Evolutionary conservation across 2,888 invertebrate species (phyloP).

Genomic region (Erynnis tages): DNA sequence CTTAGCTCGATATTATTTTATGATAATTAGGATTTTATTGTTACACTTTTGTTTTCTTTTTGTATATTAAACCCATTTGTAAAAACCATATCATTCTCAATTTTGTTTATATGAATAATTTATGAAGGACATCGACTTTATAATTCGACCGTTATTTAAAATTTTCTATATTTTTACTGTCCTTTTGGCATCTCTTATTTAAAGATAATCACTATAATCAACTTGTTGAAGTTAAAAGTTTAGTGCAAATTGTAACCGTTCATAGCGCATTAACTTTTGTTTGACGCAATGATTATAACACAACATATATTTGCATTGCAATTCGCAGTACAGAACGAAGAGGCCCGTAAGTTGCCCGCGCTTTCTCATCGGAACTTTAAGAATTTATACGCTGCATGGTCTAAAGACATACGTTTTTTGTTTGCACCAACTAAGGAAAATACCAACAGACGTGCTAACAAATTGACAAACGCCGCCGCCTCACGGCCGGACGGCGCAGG

Average conservation of each 20-base stretch:
- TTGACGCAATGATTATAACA: neutral
- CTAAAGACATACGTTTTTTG: slow-evolving; percentile 58
- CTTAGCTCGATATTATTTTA: too few species aligned
- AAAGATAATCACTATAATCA: too few species aligned
- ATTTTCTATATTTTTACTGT: too few species aligned
- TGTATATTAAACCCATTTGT: slow-evolving; percentile 13
- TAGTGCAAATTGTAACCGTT: neutral
- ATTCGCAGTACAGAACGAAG: slow-evolving; percentile 42
- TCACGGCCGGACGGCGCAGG: slow-evolving; percentile 53
- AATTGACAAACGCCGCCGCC: slow-evolving; percentile 71
- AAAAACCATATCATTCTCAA: slow-evolving; percentile 12
- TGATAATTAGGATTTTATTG: neutral
- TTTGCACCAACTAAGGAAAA: slow-evolving; percentile 66
- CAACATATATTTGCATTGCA: slow-evolving; percentile 47
- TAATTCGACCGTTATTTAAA: neutral
- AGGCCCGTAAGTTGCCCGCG: slow-evolving; percentile 41
- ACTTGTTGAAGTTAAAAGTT: neutral
- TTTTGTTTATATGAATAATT: slow-evolving; percentile 25
- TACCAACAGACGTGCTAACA: slow-evolving; percentile 72
- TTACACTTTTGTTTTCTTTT: neutral
- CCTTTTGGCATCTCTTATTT: too few species aligned
- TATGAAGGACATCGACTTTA: slow-evolving; percentile 24
- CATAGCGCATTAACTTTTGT: neutral
- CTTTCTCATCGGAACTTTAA: slow-evolving; percentile 38
- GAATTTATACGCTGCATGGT: slow-evolving; percentile 52